Evolutionary conservation across 1,140 invertebrate species (phyloP), one percentile per base, ranked within the genome.

Genomic region (Harlomillsia oculata): DNA sequence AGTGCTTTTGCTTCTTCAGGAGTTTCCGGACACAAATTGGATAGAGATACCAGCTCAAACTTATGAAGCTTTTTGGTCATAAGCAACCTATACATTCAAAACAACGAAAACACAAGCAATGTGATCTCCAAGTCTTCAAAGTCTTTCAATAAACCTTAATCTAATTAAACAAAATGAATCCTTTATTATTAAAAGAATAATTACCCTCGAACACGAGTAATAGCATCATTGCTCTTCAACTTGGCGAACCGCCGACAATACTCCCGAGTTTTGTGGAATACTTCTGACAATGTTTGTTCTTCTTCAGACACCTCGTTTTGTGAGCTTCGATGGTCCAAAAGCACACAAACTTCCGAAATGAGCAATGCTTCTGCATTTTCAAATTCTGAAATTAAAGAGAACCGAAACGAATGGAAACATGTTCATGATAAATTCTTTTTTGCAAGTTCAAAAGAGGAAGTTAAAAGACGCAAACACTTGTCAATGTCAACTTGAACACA

Each of bases 281-380:
- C 93, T 72, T 98, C 94, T 0, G 92, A 95, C 68, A 99, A 85
- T 74, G 97, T 91, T 73, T 97, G 93, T 70, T 97, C 95, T 64
- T 99, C 96, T 71, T 99, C 96, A 1, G 92, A 90, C 48, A 84
- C 92, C 75, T 99, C 94, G 74, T 97, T 98, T 71, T 97, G 93
- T 30, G 87, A 84, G 74, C 97, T 96, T 46, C 96, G 82, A 74
- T 99, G 93, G 68, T 99, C 92, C 59, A 99, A 72, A 54, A 99
- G 75, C 87, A 99, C 93, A 67, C 94, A 89, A 0, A 99, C 97
- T 79, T 99, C 97, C 11, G 94, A 97, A 71, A 98, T 95, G 51
- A 99, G 73, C 29, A 99, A 72, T 0, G 96, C 97, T 76, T 99
- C 95, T 13, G 93, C 92, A 77, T 93, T 95, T 76, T 97, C 94